Evolutionary conservation across 1,140 invertebrate genomes (phyloP), one percentile per base, ranked within the genome.

Genomic region (Macrostomum lignano): DNA sequence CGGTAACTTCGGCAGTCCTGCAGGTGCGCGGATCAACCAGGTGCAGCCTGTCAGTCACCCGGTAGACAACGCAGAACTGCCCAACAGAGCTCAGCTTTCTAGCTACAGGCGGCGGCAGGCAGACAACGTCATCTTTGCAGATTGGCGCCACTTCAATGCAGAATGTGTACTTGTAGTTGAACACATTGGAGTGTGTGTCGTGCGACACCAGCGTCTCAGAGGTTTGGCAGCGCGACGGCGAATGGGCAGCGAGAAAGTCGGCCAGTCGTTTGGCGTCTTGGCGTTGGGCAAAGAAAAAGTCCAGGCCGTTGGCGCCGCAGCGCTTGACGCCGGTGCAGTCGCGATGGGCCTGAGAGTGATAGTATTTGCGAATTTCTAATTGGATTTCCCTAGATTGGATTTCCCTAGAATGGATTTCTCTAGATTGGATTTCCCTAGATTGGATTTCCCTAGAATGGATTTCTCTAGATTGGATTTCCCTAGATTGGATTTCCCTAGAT

Each of bases 171-270:
- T 98, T 96, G 55, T 93, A 96, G 55, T 93, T 93, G 55, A 77
- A 94, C 21, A 72, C 69, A 49, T 96, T 96, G 48, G 73, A 93
- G 51, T 84, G 77, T 21, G 78, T 74, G 58, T 98, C 91, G 48
- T 96, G 86, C 1, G 86, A 93, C 42, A 96, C 74, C 7, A 98
- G 62, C 47, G 88, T 81, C 53, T 94, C 84, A 0, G 82, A 84
- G 44, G 74, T 71, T 37, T 73, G 68, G 51, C 71, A 73, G 47
- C 72, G 71, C 45, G 69, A 70, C 17, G 32, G 22, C 23, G 15
- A 17, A 33, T 26, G 22, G 31, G 36, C 42, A 10, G 7, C 7
- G 2, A 98, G 55, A 49, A 98, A 98, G 46, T 94, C 81, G 3
- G 93, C 69, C 67, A 98, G 69, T 66, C 91, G 94, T 17, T 76